Base-by-base conservation (phyloP, 2,888 invertebrate genomes). In the Sylvicola cinctus region DNA sequence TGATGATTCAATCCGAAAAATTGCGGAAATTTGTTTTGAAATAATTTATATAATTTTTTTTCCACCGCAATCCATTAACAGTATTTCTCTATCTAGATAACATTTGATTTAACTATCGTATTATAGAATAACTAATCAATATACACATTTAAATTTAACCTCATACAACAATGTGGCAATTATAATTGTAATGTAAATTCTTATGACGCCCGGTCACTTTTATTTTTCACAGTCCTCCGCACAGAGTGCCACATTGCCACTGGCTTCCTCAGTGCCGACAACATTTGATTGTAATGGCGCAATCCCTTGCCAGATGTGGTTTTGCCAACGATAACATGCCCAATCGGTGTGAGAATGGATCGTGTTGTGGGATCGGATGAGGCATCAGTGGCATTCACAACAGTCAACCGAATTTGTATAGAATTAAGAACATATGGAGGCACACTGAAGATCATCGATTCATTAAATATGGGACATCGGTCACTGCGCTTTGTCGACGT, bases 171-270 rank as follows among this genome's bases (percentile, higher is more conserved):
- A 20, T 20, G 20, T 6, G 4, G 20, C 20, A 20, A n/a, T n/a
- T 8, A 20, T 6, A 20, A 20, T 20, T 6, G 4, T 4, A 4
- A 20, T 20, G 4, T 20, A 20, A 20, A 20, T 20, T 20, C 20
- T 20, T 20, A 20, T 20, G 20, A 6, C 5, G 20, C 8, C 5
- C 13, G 3, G 11, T 16, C 16, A 33, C 12, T 30, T 34, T 37
- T 28, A 13, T 28, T 27, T 32, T 38, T 42, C 15, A 29, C 38
- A 45, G 43, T 43, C 35, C 41, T 66, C 44, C 77, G 59, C 29
- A 83, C 58, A 25, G 74, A 69, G 54, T 83, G 83, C 81, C 83
- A 83, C 80, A 81, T 81, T 23, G 79, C 76, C 7, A 80, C 72
- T 1, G 81, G 81, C 49, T 78, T 80, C 40, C 81, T 65, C 31